These are phyloP conservation scores for Leucoptera coffeella DNA, from an alignment of 2,888 invertebrate species.

Conservation along the genomic window DNA sequence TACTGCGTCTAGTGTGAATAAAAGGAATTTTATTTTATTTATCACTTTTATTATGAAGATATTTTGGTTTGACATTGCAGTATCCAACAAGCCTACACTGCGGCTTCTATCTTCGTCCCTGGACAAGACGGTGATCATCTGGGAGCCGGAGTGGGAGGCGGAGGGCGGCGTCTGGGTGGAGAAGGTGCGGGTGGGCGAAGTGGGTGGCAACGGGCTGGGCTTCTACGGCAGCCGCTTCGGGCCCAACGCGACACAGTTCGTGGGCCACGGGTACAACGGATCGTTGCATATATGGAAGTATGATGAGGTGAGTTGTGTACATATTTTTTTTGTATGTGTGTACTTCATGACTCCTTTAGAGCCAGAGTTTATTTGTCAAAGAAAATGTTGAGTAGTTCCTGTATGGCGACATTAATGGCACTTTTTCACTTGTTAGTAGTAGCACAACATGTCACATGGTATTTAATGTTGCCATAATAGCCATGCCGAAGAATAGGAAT, in stretches of 20 bases:
- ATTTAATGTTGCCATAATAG: too few relatives aligned
- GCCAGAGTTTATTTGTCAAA: too few relatives aligned
- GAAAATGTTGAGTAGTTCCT: too few relatives aligned
- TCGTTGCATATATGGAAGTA: constrained; percentile 83
- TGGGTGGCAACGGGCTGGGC: constrained; percentile 91
- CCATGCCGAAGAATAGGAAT: too few relatives aligned
- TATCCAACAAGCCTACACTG: constrained; percentile 17
- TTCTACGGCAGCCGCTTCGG: constrained; percentile 85
- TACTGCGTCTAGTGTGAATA: too few relatives aligned
- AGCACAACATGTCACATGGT: too few relatives aligned
- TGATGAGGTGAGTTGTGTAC: constrained; percentile 20
- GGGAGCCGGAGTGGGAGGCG: constrained; percentile 59
- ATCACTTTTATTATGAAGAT: too few relatives aligned
- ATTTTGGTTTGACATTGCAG: constrained; percentile 5
- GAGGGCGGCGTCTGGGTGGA: constrained; percentile 76
- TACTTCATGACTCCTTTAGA: too few relatives aligned
- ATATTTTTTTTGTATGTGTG: too few relatives aligned
- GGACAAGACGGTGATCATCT: constrained; percentile 88
- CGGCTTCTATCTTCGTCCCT: constrained; percentile 79
- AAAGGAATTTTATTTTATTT: too few relatives aligned
- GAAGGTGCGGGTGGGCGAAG: constrained; percentile 77
- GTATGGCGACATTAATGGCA: too few relatives aligned
- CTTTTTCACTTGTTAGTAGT: too few relatives aligned
- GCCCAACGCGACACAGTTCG: constrained; percentile 60
- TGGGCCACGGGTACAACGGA: constrained; percentile 89